Evolutionary conservation across 2,888 invertebrate species (phyloP).

Genomic region (Margaritifera margaritifera): DNA sequence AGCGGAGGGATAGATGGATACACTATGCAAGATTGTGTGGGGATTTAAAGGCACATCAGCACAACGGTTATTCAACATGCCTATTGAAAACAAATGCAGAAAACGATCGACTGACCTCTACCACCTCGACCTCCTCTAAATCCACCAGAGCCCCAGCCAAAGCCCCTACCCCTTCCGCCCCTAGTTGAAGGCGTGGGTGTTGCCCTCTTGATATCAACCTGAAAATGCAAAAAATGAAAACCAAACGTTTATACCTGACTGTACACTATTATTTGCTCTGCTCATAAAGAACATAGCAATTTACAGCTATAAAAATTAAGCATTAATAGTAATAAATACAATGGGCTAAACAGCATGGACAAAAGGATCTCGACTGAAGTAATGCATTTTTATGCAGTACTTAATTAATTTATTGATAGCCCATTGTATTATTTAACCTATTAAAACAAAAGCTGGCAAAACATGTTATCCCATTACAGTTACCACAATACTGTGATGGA

Average conservation of each 20-base stretch:
- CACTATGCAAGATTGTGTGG: no score
- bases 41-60: no score
- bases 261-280: no score
- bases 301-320: no score
- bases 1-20: no score
- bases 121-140: conserved; percentile 58
- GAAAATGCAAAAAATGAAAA: conserved; percentile 8
- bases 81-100: no score
- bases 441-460: conserved; percentile 27
- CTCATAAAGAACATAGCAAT: no score
- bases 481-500: conserved; percentile 1
- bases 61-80: no score
- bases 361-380: conserved; percentile 7
- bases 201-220: conserved; percentile 90
- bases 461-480: conserved; percentile 11
- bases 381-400: conserved; percentile 5
- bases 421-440: conserved; percentile 39
- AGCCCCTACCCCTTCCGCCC: conserved; percentile 59
- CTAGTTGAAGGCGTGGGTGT: conserved; percentile 81
- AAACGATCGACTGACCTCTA: conserved; percentile 18
- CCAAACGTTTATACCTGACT: neutral
- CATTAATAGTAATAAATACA: no score
- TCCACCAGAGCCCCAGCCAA: conserved; percentile 49
- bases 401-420: conserved; percentile 21
- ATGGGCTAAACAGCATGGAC: conserved; percentile 6